Base-by-base conservation (phyloP, 1,140 invertebrate genomes). In the Zaprionus taronus region DNA sequence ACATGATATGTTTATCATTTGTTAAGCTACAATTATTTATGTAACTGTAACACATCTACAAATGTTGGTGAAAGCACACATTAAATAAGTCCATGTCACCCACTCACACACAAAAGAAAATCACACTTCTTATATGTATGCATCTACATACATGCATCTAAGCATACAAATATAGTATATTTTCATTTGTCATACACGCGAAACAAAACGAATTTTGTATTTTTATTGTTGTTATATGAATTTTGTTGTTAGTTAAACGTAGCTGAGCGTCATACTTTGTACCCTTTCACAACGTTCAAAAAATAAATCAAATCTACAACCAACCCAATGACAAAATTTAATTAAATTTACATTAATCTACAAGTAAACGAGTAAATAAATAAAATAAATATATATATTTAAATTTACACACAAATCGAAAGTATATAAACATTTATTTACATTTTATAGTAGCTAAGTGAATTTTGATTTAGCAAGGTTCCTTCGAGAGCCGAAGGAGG, bases 221-320 rank as follows among this genome's bases (percentile, higher is more conserved):
- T 68, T 73, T 77, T 68, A 81, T 79, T 85, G 76, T 89, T 89
- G 85, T 89, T 89, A 85, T 69, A 84, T 90, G 75, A 82, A 84
- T 85, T 89, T 90, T 89, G 85, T 89, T 89, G 85, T 85, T 90
- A 85, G 77, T 80, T 90, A 90, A 79, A 72, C 49, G 70, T 67
- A 90, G 70, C 53, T 83, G 81, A 89, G 80, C 81, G 85, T 84
- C 84, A 89, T 80, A 89, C 85, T 79, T 81, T 89, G 85, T 89
- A 89, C 85, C 85, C 85, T 64, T 47, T 80, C 66, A 80, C 74
- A 80, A 70, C 64, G 60, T 83, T 73, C 83, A 64, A 56, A 82
- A 82, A 82, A 74, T 80, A 81, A 90, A 89, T 79, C 55, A 84
- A 89, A 89, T 89, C 63, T 89, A 89, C 79, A 90, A 84, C 75